Evolutionary conservation across 2,797 vertebrate species (phyloP).

Genomic region (Protonibea diacanthus): DNA sequence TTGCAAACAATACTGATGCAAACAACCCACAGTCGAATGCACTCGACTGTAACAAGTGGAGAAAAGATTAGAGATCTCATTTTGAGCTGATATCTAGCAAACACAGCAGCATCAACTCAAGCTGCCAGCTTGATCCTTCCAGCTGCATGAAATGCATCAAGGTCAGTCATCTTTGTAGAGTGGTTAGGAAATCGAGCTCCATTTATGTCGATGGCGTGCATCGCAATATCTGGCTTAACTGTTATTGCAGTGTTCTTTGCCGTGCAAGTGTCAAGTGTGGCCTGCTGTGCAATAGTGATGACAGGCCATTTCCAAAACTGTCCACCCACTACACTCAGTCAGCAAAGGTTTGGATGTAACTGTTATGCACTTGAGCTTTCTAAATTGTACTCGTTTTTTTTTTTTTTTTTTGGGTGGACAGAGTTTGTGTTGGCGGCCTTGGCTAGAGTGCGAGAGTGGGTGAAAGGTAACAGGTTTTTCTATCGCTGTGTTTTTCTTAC

Average conservation of each 20-base stretch:
- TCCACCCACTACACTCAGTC: slow-evolving; percentile 62
- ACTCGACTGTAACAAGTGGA: background rate
- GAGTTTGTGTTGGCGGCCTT: slow-evolving; percentile 42
- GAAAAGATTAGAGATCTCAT: background rate
- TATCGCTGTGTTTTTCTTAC: slow-evolving; percentile 73
- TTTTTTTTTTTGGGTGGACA: slow-evolving; percentile 25
- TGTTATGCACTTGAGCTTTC: slow-evolving; percentile 46
- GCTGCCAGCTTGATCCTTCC: slow-evolving; percentile 9
- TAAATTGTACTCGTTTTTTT: slow-evolving; percentile 34
- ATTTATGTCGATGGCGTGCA: slow-evolving; percentile 47
- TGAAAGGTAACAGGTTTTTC: slow-evolving; percentile 38
- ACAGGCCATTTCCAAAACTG: slow-evolving; percentile 61
- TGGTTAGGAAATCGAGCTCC: slow-evolving; percentile 51
- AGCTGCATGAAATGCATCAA: slow-evolving; percentile 43
- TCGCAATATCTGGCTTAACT: slow-evolving; percentile 48
- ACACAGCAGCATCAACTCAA: slow-evolving; percentile 17
- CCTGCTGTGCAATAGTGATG: slow-evolving; percentile 59
- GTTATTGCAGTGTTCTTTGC: slow-evolving; percentile 47
- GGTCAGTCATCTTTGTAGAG: slow-evolving; percentile 51
- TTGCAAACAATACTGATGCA: background rate
- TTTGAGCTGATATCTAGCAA: slow-evolving; percentile 17
- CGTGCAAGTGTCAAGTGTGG: slow-evolving; percentile 64
- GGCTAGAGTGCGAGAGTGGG: slow-evolving; percentile 29
- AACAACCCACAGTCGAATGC: background rate
- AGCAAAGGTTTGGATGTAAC: slow-evolving; percentile 45